Evolutionary conservation across 2,888 invertebrate genomes (phyloP).

Genomic region (Formica aserva): DNA sequence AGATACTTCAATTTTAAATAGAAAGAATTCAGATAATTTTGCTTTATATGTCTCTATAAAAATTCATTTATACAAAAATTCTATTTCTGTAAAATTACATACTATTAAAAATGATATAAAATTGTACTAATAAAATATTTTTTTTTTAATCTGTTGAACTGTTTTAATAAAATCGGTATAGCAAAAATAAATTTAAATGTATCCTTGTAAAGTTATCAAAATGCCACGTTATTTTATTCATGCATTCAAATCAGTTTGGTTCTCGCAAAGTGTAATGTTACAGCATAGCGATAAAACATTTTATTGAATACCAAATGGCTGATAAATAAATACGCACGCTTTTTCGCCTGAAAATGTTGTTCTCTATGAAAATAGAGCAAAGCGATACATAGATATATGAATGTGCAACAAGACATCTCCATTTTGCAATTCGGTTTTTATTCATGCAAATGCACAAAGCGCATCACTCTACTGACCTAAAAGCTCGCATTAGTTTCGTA

Average conservation of each 20-base stretch:
- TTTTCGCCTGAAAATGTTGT: constrained; percentile 22
- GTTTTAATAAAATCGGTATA: not conserved
- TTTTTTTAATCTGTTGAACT: not conserved
- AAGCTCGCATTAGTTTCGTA: constrained; percentile 40
- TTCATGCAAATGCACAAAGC: constrained; percentile 49
- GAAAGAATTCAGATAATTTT: not conserved
- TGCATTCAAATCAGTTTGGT: not conserved
- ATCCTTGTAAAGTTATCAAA: not conserved
- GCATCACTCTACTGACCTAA: constrained; percentile 37
- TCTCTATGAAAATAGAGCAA: constrained; percentile 39
- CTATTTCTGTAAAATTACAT: not conserved
- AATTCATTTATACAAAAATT: not conserved
- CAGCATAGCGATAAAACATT: not conserved
- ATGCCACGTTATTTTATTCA: not conserved
- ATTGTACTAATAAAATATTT: not conserved
- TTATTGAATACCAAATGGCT: constrained; percentile 14
- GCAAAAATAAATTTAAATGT: not conserved
- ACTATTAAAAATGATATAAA: not conserved
- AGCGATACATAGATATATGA: constrained; percentile 25
- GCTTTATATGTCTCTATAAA: not conserved
- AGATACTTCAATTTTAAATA: constrained; percentile 4
- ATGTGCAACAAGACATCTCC: constrained; percentile 13
- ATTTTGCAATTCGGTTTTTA: constrained; percentile 44
- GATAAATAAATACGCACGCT: constrained; percentile 1
- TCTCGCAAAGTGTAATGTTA: not conserved